A percentile compares a stretch with the other conserved stretches of the same genome.
Conservation (phyloP, 2,113 vertebrate genomes). For the Mus musculus region GRCm39 chr8:61124001-61124500, state of each 20-base stretch:
- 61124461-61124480: slow-evolving; percentile 97
- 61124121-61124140: slow-evolving; percentile 96
- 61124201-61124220: slow-evolving; percentile 99
- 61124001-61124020: too few species aligned
- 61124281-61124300: slow-evolving; percentile 99
- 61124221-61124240: slow-evolving; percentile 98
- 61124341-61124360: slow-evolving; percentile 98
- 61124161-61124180: slow-evolving; percentile 96
- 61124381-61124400: slow-evolving; percentile 99
- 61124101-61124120: slow-evolving; percentile 95
- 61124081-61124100: slow-evolving; percentile 95
- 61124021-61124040: slow-evolving; percentile 61
- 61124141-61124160: slow-evolving; percentile 90
- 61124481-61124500: slow-evolving; percentile 98
- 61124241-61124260: slow-evolving; percentile 96
- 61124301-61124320: slow-evolving; percentile 99
- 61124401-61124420: slow-evolving; percentile 98
- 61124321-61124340: slow-evolving; percentile 99
- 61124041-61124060: slow-evolving; percentile 86
- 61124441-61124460: slow-evolving; percentile 99
- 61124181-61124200: slow-evolving; percentile 95
- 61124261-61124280: slow-evolving; percentile 98
- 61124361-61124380: slow-evolving; percentile 98
- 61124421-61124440: slow-evolving; percentile 99
- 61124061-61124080: slow-evolving; percentile 92